Base-by-base conservation (phyloP, 2,888 invertebrate genomes). In the Amiota mariae region DNA sequence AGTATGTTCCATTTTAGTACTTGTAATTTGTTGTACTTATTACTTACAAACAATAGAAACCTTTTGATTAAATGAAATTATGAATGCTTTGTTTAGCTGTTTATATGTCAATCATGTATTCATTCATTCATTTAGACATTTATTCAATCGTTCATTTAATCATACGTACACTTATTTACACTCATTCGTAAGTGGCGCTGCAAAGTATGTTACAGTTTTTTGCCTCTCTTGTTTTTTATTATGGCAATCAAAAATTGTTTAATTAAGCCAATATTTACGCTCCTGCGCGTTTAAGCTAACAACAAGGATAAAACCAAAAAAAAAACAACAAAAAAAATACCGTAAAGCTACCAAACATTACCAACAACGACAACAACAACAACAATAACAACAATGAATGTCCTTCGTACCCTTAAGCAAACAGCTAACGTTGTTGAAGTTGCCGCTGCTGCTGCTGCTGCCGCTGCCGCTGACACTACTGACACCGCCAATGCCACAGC, bases 181-280 rank as follows among this genome's bases (percentile, higher is more conserved):
- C 36, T 36, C 36, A 36, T 36, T 36, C 36, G 36, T 36, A 36
- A 36, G 36, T 36, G 36, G 54, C 18, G 59, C 59, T 46, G 4
- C 13, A 13, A 63, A 63, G 63, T 46, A 63, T 63, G 63, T 46
- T 63, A 63, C 46, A 63, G 20, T 71, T 61, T 71, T 61, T 24
- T 63, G 13, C 15, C 15, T 12, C 51, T 49, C 36, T 47, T 15
- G 47, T 12, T 48, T 36, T 36, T 36, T 36, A 36, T 36, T 36
- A 36, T 36, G 36, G 36, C 36, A 36, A 36, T 36, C 36, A 36
- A 36, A 47, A 59, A 76, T 75, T 75, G 80, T 82, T 85, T 85
- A 82, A 82, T 85, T 81, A 85, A 82, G 82, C 80, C 85, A 82
- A 82, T 85, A 81, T 84, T 85, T 82, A 81, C 81, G 84, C 82